phyloP scores from a whole-genome alignment of 2,797 vertebrate species.

The Spinus olivaceus region DNA sequence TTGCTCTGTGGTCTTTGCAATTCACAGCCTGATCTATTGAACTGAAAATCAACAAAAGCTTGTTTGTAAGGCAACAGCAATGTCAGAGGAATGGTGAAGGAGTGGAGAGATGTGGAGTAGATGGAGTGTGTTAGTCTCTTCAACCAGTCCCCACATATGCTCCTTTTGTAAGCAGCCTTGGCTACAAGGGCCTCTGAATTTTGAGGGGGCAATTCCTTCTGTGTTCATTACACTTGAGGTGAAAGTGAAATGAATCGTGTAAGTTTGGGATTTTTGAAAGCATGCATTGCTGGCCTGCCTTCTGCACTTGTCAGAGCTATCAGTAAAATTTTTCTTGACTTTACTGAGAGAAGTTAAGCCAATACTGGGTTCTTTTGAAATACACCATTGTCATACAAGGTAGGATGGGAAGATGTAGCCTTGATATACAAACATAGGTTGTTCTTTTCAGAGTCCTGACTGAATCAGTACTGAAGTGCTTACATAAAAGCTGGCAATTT shows the following conservation, averaged over 20 bases:
- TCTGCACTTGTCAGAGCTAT: neutral
- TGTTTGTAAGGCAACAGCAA: neutral
- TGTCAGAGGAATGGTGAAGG: neutral
- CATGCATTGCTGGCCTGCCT: neutral
- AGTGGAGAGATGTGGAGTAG: neutral
- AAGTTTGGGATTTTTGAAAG: neutral
- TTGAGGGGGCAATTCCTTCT: neutral
- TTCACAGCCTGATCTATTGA: constrained; percentile 21
- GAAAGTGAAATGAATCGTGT: neutral
- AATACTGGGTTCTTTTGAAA: neutral
- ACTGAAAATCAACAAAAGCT: neutral
- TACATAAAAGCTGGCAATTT: neutral
- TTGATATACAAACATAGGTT: neutral
- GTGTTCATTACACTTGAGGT: neutral
- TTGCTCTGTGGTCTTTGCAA: neutral
- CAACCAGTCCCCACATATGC: neutral
- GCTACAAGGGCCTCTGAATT: neutral
- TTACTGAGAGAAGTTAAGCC: neutral
- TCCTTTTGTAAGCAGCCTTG: neutral
- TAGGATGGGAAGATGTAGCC: neutral
- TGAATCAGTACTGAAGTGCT: neutral
- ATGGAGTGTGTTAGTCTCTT: neutral
- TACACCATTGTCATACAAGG: neutral
- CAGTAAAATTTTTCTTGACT: neutral
- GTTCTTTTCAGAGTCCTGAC: neutral